Conservation (phyloP, 2,113 vertebrate species). For the Uria lomvia region DNA sequence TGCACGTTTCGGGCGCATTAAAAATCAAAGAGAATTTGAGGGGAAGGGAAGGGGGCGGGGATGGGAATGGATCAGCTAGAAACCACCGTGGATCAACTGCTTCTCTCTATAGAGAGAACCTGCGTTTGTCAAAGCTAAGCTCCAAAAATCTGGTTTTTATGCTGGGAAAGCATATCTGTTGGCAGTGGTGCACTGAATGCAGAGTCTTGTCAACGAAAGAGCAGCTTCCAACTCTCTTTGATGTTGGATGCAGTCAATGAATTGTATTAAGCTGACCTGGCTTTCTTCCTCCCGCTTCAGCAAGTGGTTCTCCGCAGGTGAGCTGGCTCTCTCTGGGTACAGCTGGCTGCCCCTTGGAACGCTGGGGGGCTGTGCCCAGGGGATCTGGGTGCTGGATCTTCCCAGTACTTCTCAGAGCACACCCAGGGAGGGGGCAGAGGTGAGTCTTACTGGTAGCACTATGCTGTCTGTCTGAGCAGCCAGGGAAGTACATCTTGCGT, state of each 20-base stretch:
- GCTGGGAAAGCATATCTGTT: neutral
- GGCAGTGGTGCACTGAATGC: neutral
- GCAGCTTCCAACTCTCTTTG: neutral
- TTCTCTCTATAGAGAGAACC: neutral
- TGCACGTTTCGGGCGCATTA: neutral
- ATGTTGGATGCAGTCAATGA: neutral
- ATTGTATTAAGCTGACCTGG: neutral
- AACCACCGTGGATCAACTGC: neutral
- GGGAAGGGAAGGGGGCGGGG: neutral
- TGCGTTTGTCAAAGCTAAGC: neutral
- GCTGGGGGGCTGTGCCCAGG: fast-evolving
- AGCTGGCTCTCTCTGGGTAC: neutral
- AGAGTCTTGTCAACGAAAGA: neutral
- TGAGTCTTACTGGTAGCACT: neutral
- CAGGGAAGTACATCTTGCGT: neutral
- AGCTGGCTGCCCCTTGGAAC: neutral
- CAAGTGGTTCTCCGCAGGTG: neutral
- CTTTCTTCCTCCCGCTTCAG: neutral
- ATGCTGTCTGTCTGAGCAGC: neutral
- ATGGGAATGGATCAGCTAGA: neutral
- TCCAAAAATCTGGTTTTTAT: neutral
- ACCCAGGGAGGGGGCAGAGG: neutral
- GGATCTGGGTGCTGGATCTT: neutral
- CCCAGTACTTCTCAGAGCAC: neutral
- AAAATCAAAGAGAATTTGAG: neutral